These are phyloP conservation scores for Megalopta genalis DNA, from an alignment of 1,140 invertebrate species.

Conservation along the genomic window DNA sequence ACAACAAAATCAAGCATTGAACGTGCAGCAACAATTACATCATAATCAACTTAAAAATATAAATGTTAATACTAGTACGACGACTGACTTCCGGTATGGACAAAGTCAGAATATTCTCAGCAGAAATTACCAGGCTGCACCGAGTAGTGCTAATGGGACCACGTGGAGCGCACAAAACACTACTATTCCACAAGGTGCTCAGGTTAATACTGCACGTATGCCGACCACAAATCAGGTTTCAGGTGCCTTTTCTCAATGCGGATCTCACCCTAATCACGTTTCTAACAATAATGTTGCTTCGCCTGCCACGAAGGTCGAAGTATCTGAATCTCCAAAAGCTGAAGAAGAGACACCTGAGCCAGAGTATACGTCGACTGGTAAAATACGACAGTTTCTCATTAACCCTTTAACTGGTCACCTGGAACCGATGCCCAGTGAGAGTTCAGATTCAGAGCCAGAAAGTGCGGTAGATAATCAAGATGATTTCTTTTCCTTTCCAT, in stretches of 20 bases:
- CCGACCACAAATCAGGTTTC: conserved; percentile 64
- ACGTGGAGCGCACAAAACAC: conserved; percentile 68
- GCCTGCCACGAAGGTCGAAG: conserved; percentile 44
- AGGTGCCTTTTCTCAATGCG: conserved; percentile 69
- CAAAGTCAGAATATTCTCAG: conserved; percentile 79
- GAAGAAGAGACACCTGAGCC: conserved; percentile 68
- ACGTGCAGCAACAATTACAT: conserved; percentile 77
- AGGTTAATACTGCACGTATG: conserved; percentile 64
- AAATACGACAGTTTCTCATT: conserved; percentile 88
- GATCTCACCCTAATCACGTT: conserved; percentile 59
- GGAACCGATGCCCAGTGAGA: conserved; percentile 89
- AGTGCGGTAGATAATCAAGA: conserved; percentile 80
- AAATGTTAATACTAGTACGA: conserved; percentile 75
- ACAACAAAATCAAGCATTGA: conserved; percentile 72
- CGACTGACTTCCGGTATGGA: conserved; percentile 78
- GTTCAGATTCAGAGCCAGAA: conserved; percentile 79
- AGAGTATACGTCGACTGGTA: conserved; percentile 80
- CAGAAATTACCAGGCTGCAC: conserved; percentile 71
- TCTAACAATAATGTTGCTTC: conserved; percentile 44
- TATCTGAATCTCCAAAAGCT: conserved; percentile 53
- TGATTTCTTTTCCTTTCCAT: conserved; percentile 81
- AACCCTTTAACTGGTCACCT: conserved; percentile 93
- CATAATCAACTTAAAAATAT: conserved; percentile 77
- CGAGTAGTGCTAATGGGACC: conserved; percentile 69
- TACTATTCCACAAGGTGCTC: conserved; percentile 68